Conservation (phyloP, 35 echinoderm and acorn worm genomes). For the Patiria miniata region DNA sequence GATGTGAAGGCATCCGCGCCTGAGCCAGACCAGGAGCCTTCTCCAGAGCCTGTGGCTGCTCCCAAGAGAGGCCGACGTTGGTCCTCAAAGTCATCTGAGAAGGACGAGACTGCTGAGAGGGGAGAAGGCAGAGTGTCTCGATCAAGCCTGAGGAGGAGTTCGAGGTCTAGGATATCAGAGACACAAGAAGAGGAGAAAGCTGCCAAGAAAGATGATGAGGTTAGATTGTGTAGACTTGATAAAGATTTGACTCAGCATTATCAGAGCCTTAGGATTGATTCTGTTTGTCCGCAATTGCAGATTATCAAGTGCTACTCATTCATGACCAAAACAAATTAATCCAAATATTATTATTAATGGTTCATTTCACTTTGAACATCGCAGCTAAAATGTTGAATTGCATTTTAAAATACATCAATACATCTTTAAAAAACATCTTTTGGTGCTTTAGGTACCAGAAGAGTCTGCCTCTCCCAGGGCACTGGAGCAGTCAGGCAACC, state of each 20-base stretch:
- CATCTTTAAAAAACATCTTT: too few species aligned
- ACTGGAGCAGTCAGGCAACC: neutral
- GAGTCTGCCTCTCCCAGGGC: neutral
- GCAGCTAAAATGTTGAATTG: too few species aligned
- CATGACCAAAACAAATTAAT: too few species aligned
- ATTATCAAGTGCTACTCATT: too few species aligned
- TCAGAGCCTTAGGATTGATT: too few species aligned
- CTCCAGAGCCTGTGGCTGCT: neutral
- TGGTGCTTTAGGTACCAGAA: too few species aligned
- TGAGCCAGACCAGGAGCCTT: neutral
- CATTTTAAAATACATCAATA: too few species aligned
- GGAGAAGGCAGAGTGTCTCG: neutral
- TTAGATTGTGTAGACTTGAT: neutral
- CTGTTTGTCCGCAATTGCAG: too few species aligned
- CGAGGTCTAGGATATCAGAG: neutral
- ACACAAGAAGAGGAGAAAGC: neutral
- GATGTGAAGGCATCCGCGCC: neutral
- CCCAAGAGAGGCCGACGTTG: constrained; percentile 1
- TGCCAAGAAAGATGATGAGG: constrained; percentile 24
- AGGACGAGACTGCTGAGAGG: constrained; percentile 13
- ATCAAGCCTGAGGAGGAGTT: neutral
- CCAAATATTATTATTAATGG: too few species aligned
- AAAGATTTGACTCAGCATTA: too few species aligned
- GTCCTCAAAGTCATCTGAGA: neutral
- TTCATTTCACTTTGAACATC: too few species aligned